Evolutionary conservation across 2,888 invertebrate genomes (phyloP).

Genomic region (Drosophila pseudotakahashii): DNA sequence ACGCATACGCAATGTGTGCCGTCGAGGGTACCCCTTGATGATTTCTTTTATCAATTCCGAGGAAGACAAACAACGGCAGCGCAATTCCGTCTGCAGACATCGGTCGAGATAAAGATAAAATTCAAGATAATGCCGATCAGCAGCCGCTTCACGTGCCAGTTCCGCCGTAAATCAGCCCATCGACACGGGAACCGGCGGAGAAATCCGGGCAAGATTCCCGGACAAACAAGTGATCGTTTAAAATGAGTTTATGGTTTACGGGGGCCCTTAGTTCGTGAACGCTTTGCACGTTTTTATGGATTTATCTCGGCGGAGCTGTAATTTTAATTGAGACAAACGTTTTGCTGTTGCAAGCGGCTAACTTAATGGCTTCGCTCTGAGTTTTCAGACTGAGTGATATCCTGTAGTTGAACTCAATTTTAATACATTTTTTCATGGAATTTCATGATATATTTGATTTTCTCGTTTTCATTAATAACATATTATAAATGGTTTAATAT

Average conservation of each 20-base stretch:
- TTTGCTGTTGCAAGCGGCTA: slow-evolving; percentile 33
- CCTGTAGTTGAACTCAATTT: neutral
- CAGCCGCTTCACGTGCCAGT: slow-evolving; percentile 64
- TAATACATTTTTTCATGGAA: no score
- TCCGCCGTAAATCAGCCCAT: slow-evolving; percentile 55
- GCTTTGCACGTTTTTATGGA: slow-evolving; percentile 52
- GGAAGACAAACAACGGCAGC: slow-evolving; percentile 60
- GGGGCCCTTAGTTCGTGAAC: slow-evolving; percentile 24
- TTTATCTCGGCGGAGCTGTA: slow-evolving; percentile 55
- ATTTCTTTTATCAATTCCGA: slow-evolving; percentile 47
- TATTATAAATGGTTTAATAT: no score
- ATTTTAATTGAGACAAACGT: slow-evolving; percentile 55
- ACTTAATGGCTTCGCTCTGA: neutral
- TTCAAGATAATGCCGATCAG: slow-evolving; percentile 29
- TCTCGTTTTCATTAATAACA: no score
- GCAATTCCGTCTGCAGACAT: slow-evolving; percentile 29
- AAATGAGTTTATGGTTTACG: slow-evolving; percentile 11
- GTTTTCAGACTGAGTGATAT: neutral
- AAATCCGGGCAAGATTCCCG: slow-evolving; percentile 3
- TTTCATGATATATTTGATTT: no score
- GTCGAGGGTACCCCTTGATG: slow-evolving; percentile 3
- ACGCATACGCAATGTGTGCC: slow-evolving; percentile 61
- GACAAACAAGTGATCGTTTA: slow-evolving; percentile 40
- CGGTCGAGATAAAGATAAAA: slow-evolving; percentile 10
- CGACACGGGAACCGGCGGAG: slow-evolving; percentile 47